Evolutionary conservation across 2,113 vertebrate species (phyloP), one percentile per base, ranked within the genome.

Genomic region (Heterochromis multidens): DNA sequence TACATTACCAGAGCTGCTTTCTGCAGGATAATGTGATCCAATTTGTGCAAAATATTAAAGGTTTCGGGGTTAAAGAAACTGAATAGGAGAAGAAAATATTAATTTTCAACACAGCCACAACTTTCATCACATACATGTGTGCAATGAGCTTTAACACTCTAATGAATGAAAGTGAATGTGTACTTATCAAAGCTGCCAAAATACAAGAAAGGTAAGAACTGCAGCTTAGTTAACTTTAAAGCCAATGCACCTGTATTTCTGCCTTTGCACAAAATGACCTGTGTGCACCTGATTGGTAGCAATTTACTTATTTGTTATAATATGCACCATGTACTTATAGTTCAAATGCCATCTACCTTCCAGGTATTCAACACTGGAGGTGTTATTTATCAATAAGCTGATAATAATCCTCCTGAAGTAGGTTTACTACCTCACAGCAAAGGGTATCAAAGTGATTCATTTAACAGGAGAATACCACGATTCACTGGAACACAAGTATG

Each of bases 401-500:
- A 70, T 70, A 74, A 76, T 74, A 31, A 52, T 31, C 17, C 14
- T 1, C 16, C 12, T 35, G 83, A 57, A 56, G 61, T 29, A 14
- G 37, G 27, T 70, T 58, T 62, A 52, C 43, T 52, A 72, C 67
- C 29, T 60, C n/a, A 80, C 19, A 25, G 82, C 23, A 72, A 80
- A 61, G 27, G 9, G 57, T 19, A 52, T 52, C 61, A 65, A 52
- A 57, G 27, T 52, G 21, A 37, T 82, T 52, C 33, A 79, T 80
- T 58, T 81, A 57, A 83, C 16, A 70, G 16, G 59, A 80, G 33
- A 23, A 59, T 67, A n/a, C 43, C 58, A 80, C 90, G 84, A 88
- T 83, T 81, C 63, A 65, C 65, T 76, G 87, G 80, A 85, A 81
- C 58, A 60, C 40, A 37, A 56, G 77, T 81, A 67, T 87, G 79